Percentiles rank a stretch among this genome's conserved stretches.
Conservation (phyloP, 2,888 invertebrate genomes). For the Tridacna crocea region DNA sequence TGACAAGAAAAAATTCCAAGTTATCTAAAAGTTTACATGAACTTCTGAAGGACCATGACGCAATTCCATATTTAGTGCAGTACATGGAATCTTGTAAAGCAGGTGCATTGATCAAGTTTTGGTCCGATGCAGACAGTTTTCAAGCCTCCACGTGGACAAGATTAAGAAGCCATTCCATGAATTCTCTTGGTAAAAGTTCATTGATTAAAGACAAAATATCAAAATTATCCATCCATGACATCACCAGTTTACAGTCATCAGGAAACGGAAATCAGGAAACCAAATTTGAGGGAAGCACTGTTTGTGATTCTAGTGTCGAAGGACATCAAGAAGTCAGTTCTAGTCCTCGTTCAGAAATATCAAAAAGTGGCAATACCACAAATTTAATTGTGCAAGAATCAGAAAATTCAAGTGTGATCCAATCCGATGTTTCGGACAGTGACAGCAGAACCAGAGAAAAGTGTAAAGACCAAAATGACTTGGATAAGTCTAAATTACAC, state of each 20-base stretch:
- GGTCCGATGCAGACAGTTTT: slow-evolving; percentile 85
- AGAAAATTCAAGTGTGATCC: neutral
- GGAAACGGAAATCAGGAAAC: neutral
- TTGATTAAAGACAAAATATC: slow-evolving; percentile 31
- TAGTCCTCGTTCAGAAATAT: slow-evolving; percentile 18
- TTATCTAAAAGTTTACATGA: slow-evolving; percentile 91
- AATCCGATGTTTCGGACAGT: slow-evolving; percentile 12
- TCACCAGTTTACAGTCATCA: slow-evolving; percentile 47
- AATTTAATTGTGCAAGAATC: neutral
- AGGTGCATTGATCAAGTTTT: slow-evolving; percentile 85
- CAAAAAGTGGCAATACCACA: slow-evolving; percentile 2
- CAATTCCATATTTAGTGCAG: slow-evolving; percentile 93
- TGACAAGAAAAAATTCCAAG: slow-evolving; percentile 75
- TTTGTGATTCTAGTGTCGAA: slow-evolving; percentile 1
- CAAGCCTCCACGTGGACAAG: slow-evolving; percentile 80
- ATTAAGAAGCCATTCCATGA: slow-evolving; percentile 74
- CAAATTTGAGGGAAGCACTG: neutral
- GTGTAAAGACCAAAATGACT: slow-evolving; percentile 38
- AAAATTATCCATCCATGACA: slow-evolving; percentile 46
- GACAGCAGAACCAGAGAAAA: slow-evolving; percentile 54
- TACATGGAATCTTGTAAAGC: slow-evolving; percentile 90
- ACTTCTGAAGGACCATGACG: slow-evolving; percentile 91
- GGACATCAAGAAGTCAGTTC: neutral
- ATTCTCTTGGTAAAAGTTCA: slow-evolving; percentile 64
- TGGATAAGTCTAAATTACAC: slow-evolving; percentile 26